Evolutionary conservation across 2,888 invertebrate genomes (phyloP).

Genomic region (Tachina grossa): DNA sequence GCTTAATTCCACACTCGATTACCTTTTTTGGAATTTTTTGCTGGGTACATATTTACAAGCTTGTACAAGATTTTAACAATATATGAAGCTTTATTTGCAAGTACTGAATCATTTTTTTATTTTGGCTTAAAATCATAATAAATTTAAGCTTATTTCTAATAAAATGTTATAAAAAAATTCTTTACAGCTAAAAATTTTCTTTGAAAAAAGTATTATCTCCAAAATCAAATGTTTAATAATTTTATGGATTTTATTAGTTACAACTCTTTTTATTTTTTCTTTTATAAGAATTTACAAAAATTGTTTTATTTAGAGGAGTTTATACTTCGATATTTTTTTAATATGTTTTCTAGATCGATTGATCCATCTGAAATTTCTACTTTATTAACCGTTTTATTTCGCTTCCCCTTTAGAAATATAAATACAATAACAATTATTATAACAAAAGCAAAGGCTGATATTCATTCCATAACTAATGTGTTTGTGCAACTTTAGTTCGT

Average conservation of each 20-base stretch:
- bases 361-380: neutral
- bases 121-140: neutral
- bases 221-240: neutral
- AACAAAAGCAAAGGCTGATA: neutral
- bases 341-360: too few relatives aligned
- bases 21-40: too few relatives aligned
- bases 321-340: neutral
- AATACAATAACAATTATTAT: neutral
- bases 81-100: neutral
- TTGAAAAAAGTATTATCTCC: neutral
- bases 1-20: too few relatives aligned
- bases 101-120: neutral
- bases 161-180: neutral
- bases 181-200: neutral
- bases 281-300: slow-evolving; percentile 1
- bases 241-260: neutral
- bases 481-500: too few relatives aligned
- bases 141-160: neutral
- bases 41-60: neutral
- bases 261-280: neutral
- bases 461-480: neutral
- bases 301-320: neutral
- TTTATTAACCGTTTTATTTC: neutral
- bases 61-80: neutral
- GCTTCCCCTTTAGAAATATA: neutral